These are phyloP conservation scores for Barnardius zonarius DNA, from an alignment of 2,113 vertebrate genomes.

Conservation along the genomic window DNA sequence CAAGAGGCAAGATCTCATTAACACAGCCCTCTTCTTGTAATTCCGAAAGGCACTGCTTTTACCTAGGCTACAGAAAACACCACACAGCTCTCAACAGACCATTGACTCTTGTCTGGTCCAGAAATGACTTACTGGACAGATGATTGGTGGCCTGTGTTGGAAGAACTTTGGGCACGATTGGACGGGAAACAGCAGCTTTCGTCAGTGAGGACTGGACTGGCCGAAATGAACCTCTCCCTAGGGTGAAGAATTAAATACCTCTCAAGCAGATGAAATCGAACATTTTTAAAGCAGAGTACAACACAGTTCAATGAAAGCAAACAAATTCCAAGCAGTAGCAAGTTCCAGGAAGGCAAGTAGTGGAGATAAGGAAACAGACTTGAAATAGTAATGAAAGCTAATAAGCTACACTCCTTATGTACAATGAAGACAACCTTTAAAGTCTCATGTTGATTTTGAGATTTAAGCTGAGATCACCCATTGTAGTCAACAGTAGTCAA, in stretches of 20 bases:
- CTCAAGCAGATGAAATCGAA: not conserved
- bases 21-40: not conserved
- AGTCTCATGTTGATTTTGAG: not conserved
- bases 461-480: not conserved
- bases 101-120: not conserved
- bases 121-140: conserved; percentile 84
- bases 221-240: conserved; percentile 91
- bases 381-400: not conserved
- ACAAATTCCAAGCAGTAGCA: not conserved
- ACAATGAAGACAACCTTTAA: not conserved
- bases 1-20: not conserved
- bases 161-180: conserved; percentile 82
- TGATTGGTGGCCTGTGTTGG: conserved; percentile 76
- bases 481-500: not conserved
- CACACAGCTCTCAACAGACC: not conserved
- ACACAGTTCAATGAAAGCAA: not conserved
- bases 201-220: conserved; percentile 89
- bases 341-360: not conserved
- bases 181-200: conserved; percentile 81
- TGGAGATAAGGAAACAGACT: not conserved
- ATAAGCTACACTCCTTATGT: not conserved
- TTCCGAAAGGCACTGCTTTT: not conserved
- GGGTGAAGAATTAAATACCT: not conserved
- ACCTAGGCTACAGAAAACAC: not conserved
- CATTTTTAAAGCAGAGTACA: not conserved